Evolutionary conservation across 2,113 vertebrate species (phyloP), one percentile per base, ranked within the genome.

Genomic region (Petaurus breviceps): DNA sequence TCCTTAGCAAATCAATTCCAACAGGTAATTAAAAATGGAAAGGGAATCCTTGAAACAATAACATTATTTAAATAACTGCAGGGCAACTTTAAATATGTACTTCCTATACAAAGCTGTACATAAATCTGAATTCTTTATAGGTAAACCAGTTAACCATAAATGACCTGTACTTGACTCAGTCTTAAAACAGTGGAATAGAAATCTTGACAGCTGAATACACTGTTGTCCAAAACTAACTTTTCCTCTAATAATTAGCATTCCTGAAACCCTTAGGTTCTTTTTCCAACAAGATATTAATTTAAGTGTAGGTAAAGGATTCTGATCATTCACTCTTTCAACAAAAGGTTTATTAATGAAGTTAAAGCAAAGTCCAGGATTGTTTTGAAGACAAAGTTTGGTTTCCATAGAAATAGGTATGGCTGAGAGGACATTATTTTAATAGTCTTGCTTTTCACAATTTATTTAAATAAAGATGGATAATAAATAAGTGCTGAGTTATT

Each of bases 291-390:
- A n/a, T 0, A 26, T 51, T 94, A 97, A 97, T 92, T 89, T 90
- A n/a, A 94, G 28, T 55, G 95, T 93, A 92, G 90, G 43, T 97
- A 96, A 96, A 96, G 26, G 89, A 92, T 95, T 93, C n/a, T 93
- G 92, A 94, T 91, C 84, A 95, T 93, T 94, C 89, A 94, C n/a
- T 93, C 26, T 53, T 50, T 96, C 0, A 84, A 0, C 28, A 97
- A 94, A 97, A 97, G 94, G 93, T 97, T 97, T 91, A 46, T 95
- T 97, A 98, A 95, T 47, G 96, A 97, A 98, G 97, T 96, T 98
- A 98, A 98, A 98, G 95, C 97, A 97, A 98, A 98, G 96, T 97
- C 93, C 95, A 96, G 95, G 47, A 98, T 1, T 96, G 90, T 98
- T 98, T 98, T 98, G 95, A 92, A 97, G 94, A 96, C 92, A 97